phyloP scores from a whole-genome alignment of 1,140 invertebrate genomes.

The Anthonomus grandis region DNA sequence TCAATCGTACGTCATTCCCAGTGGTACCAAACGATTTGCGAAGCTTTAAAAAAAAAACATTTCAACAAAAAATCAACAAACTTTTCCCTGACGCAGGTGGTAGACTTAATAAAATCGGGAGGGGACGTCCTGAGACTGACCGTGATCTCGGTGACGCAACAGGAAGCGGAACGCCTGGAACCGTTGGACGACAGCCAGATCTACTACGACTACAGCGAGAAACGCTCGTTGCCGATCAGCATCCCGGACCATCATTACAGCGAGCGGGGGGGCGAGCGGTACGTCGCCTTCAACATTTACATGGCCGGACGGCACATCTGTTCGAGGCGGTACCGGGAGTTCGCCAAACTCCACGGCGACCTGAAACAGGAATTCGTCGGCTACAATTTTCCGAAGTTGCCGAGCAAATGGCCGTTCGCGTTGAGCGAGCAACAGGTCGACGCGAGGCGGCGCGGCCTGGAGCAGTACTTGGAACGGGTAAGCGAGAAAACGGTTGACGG shows the following conservation, averaged over 20 bases:
- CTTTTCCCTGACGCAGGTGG: too few species aligned
- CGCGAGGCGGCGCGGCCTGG: conserved; percentile 85
- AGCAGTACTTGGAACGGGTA: conserved; percentile 98
- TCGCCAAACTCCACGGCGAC: conserved; percentile 83
- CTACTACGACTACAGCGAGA: conserved; percentile 97
- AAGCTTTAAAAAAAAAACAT: too few species aligned
- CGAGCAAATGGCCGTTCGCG: conserved; percentile 98
- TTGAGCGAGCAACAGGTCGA: conserved; percentile 96
- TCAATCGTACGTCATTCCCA: too few species aligned
- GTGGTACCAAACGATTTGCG: too few species aligned
- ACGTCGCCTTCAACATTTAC: conserved; percentile 97
- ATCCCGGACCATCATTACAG: conserved; percentile 91
- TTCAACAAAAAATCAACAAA: too few species aligned
- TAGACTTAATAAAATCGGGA: conserved; percentile 97
- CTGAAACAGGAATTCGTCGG: conserved; percentile 94
- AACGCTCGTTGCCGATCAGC: conserved; percentile 95
- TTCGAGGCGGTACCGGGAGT: conserved; percentile 93
- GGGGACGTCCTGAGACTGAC: conserved; percentile 94
- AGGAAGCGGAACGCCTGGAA: conserved; percentile 83
- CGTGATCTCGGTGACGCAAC: conserved; percentile 91
- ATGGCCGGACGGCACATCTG: conserved; percentile 98
- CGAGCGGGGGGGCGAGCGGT: conserved; percentile 82
- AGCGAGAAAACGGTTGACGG: too few species aligned
- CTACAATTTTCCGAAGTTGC: conserved; percentile 96
- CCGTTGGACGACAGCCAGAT: conserved; percentile 83